phyloP scores from a whole-genome alignment of 2,113 vertebrate genomes.

The Bubo scandiacus region DNA sequence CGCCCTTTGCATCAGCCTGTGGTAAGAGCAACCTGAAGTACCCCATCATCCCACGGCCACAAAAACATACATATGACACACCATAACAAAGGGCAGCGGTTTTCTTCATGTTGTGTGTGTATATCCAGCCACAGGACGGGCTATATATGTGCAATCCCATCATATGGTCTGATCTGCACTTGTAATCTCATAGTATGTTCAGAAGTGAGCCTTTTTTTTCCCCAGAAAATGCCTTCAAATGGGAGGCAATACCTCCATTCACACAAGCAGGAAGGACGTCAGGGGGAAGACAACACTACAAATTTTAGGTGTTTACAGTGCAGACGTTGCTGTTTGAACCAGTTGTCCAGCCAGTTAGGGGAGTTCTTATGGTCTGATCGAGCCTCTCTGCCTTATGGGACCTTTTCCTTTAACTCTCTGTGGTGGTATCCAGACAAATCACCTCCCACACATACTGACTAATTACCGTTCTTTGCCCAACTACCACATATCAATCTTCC shows the following conservation, averaged over 20 bases:
- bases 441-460: background rate
- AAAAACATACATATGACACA: accelerated
- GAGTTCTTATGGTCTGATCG: background rate
- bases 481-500: background rate
- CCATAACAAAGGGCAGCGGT: background rate
- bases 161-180: accelerated
- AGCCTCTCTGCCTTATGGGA: background rate
- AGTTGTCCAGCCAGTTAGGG: background rate
- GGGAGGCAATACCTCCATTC: background rate
- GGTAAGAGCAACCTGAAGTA: background rate
- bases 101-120: background rate
- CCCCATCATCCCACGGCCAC: background rate
- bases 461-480: background rate
- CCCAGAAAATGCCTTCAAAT: background rate
- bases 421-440: background rate
- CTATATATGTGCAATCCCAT: background rate
- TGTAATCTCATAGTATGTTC: background rate
- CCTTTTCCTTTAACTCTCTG: background rate
- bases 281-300: background rate
- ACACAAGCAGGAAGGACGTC: background rate
- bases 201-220: background rate
- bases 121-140: background rate
- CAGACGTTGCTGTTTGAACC: background rate
- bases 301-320: background rate
- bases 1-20: background rate